These are phyloP conservation scores for Hirtodrosophila duncani DNA, from an alignment of 2,888 invertebrate species.

Conservation along the genomic window DNA sequence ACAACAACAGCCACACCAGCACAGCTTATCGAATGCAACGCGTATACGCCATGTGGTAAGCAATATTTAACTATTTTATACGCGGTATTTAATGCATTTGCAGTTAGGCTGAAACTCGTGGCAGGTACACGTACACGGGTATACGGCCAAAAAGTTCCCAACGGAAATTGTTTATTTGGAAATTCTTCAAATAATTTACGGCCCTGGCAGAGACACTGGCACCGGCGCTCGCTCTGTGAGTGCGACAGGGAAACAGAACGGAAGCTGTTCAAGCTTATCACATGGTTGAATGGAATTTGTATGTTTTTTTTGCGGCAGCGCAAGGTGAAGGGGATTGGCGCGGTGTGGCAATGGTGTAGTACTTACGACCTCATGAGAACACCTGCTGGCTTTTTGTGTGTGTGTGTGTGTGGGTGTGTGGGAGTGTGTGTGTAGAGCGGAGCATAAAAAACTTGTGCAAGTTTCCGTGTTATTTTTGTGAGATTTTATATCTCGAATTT, in stretches of 20 bases:
- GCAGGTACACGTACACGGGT: neutral
- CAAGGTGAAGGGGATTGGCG: too few relatives aligned
- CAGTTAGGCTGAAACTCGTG: neutral
- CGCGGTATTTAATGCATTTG: too few relatives aligned
- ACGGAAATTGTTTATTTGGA: slow-evolving; percentile 49
- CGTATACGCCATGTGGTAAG: slow-evolving; percentile 56
- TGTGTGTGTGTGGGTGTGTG: too few relatives aligned
- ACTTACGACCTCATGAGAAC: too few relatives aligned
- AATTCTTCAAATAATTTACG: slow-evolving; percentile 48
- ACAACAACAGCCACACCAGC: neutral
- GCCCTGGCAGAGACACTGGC: slow-evolving; percentile 25
- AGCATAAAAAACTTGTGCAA: too few relatives aligned
- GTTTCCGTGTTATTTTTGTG: too few relatives aligned
- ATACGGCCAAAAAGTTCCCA: slow-evolving; percentile 26
- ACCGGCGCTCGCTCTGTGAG: neutral
- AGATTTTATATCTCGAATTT: too few relatives aligned
- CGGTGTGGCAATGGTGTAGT: too few relatives aligned
- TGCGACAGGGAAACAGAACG: slow-evolving; percentile 8
- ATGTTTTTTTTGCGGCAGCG: too few relatives aligned
- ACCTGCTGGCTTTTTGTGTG: too few relatives aligned
- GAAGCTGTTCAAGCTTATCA: slow-evolving; percentile 32
- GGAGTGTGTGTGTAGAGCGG: too few relatives aligned
- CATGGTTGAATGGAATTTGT: slow-evolving; percentile 20
- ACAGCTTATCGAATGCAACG: slow-evolving; percentile 26
- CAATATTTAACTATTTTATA: too few relatives aligned